Base-by-base conservation (phyloP, 2,797 vertebrate species). In the Menidia menidia region DNA sequence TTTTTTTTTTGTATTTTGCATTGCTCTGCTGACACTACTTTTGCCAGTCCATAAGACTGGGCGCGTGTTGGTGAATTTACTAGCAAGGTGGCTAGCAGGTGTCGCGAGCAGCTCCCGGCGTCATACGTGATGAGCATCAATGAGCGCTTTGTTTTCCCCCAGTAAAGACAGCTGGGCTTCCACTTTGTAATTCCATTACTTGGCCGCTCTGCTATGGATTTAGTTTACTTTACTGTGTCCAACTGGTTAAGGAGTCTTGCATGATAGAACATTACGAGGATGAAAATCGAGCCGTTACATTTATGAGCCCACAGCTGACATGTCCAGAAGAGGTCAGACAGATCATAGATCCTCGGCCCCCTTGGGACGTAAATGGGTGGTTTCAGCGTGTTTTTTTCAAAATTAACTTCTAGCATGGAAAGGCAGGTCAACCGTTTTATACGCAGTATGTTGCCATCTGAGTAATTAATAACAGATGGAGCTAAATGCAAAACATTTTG, bases 111-210 rank as follows among this genome's bases (percentile, higher is more conserved):
- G 78, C 60, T 63, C 39, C 45, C 53, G 55, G 53, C 56, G 60
- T 57, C 54, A 71, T 75, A 82, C 88, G 81, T 86, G 88, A 86
- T 80, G 70, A 80, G 81, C 78, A 81, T 88, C 83, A 68, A 6
- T 76, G 82, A 84, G 58, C 53, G 71, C 52, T 75, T 87, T 81
- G 50, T 65, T 78, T 18, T 25, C 6, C 41, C 41, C 14, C n/a
- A 73, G 39, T 67, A 19, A 25, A 1, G 39, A 70, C 47, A 58
- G 30, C 52, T 4, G 43, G 1, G 41, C 31, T 65, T 44, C 19
- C 18, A 69, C 13, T 61, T 25, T 59, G 7, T 19, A 62, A 52
- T 55, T 33, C 50, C 51, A 9, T 31, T 14, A 19, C 11, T 16
- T 74, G 10, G 42, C 66, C 14, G 16, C 25, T 51, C 1, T 50